Evolutionary conservation across 2,113 vertebrate species (phyloP).

Genomic region (Pygathrix nemaeus): DNA sequence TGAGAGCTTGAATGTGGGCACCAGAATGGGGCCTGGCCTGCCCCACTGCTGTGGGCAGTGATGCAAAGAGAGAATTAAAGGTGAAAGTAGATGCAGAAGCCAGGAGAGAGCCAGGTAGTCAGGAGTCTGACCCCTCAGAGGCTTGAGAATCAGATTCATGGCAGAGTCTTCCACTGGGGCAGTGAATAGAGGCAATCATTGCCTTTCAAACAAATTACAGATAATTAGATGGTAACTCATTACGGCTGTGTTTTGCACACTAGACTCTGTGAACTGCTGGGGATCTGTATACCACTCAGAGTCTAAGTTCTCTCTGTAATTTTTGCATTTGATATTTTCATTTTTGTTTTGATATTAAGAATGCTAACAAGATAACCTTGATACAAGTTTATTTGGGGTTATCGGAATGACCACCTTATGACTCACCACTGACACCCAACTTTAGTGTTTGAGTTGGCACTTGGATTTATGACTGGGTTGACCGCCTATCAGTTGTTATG

Average conservation of each 20-base stretch:
- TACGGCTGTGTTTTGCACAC: background rate
- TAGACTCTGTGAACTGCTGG: background rate
- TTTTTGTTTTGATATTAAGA: background rate
- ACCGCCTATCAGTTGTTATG: background rate
- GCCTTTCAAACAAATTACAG: background rate
- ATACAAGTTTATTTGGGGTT: background rate
- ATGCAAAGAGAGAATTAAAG: background rate
- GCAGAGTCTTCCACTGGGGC: background rate
- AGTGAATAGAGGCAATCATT: background rate
- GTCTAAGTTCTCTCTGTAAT: background rate
- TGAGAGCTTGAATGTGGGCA: background rate
- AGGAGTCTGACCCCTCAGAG: background rate
- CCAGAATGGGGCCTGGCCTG: background rate
- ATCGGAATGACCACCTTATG: fast-evolving
- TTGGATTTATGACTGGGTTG: background rate
- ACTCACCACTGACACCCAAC: background rate
- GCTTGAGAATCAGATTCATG: background rate
- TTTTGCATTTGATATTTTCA: background rate
- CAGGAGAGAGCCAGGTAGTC: background rate
- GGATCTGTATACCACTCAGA: background rate
- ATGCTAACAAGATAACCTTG: background rate
- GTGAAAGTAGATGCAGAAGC: background rate
- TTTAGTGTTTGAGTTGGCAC: background rate
- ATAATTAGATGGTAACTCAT: background rate
- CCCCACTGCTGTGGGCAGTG: background rate